phyloP scores from a whole-genome alignment of 2,113 vertebrate genomes.

The Gulo gulo region DNA sequence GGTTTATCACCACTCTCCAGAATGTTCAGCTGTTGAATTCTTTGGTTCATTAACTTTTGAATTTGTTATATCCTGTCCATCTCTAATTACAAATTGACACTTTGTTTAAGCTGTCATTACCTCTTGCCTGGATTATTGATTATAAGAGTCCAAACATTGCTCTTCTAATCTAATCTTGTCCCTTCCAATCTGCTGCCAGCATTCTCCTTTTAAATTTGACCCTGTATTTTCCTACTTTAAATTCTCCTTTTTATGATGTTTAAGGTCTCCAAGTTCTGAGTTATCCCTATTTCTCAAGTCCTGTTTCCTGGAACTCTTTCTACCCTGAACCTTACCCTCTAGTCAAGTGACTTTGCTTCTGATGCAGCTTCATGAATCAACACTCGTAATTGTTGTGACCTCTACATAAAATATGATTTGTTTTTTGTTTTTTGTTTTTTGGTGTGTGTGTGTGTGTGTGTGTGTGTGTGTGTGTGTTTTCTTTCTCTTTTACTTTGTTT shows the following conservation, averaged over 20 bases:
- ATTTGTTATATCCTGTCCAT: background rate
- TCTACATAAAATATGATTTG: background rate
- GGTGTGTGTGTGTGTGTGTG: no score
- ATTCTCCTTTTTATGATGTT: background rate
- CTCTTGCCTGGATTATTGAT: background rate
- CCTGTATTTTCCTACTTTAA: background rate
- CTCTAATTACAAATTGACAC: background rate
- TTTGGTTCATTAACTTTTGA: background rate
- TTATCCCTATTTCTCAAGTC: background rate
- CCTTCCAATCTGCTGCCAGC: background rate
- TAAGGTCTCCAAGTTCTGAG: background rate
- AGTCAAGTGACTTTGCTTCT: background rate
- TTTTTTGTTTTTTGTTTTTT: background rate
- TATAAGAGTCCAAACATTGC: background rate
- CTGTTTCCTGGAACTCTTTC: background rate
- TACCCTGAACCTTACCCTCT: background rate
- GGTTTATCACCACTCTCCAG: background rate
- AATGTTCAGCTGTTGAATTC: background rate
- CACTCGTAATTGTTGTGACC: background rate
- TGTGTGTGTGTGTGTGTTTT: no score
- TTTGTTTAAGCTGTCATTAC: background rate
- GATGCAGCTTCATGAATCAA: background rate
- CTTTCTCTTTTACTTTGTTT: background rate
- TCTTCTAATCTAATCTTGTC: background rate
- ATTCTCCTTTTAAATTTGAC: background rate